A percentile compares a stretch with the other conserved stretches of the same genome.
These are phyloP conservation scores for Sebastes trivittatus DNA, from an alignment of 2,797 vertebrate species.

Conservation along the genomic window DNA sequence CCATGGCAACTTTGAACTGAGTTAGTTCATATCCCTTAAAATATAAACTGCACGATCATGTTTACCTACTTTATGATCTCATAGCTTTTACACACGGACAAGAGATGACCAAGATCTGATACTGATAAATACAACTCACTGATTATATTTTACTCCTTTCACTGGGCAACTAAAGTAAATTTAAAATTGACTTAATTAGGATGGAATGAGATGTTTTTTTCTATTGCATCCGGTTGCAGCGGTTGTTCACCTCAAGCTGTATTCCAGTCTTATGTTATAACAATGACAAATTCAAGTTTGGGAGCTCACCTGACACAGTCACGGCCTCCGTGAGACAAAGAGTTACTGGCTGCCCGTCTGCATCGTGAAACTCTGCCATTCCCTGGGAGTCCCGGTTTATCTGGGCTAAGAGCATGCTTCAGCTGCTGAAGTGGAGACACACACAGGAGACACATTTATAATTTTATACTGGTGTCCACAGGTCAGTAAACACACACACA, in stretches of 20 bases:
- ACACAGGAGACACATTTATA: neutral
- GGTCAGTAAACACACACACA: neutral
- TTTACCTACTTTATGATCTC: neutral
- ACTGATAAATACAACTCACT: neutral
- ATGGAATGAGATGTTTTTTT: neutral
- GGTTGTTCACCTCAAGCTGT: neutral
- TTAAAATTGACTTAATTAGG: neutral
- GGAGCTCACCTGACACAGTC: constrained; percentile 90
- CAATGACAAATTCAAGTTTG: neutral
- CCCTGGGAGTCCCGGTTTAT: constrained; percentile 97
- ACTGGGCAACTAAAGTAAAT: neutral
- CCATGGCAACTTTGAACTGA: neutral
- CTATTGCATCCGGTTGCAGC: neutral
- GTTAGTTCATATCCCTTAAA: neutral
- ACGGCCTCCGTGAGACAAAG: constrained; percentile 96
- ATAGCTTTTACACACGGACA: neutral
- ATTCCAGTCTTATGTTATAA: neutral
- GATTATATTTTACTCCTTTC: neutral
- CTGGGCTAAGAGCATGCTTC: constrained; percentile 97
- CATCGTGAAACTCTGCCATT: constrained; percentile 97
- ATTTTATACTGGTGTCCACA: neutral
- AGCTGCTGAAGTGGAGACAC: constrained; percentile 60
- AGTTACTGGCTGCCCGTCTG: constrained; percentile 95
- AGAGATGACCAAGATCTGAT: neutral
- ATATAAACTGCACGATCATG: neutral